Conservation (phyloP, 1,140 invertebrate species). For the Pseudomyrmex dendroicus region DNA sequence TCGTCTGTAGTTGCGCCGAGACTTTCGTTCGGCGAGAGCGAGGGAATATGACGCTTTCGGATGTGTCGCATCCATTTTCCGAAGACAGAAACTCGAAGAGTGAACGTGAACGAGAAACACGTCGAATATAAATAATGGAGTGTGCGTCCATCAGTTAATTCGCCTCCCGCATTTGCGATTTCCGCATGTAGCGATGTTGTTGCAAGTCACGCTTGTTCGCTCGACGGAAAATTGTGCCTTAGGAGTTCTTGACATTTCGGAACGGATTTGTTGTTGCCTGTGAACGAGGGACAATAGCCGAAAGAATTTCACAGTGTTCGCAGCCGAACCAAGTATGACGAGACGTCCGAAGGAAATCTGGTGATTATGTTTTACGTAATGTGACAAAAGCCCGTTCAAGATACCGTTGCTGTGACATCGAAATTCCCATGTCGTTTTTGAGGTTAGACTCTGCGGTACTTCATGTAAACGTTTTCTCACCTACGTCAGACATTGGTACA, state of each 20-base stretch:
- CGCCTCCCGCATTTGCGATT: slow-evolving; percentile 25
- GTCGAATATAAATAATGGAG: slow-evolving; percentile 69
- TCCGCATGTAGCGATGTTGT: slow-evolving; percentile 1
- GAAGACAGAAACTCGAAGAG: slow-evolving; percentile 14
- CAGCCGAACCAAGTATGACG: neutral
- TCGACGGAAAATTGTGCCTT: slow-evolving; percentile 66
- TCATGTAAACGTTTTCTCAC: neutral
- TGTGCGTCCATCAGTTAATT: slow-evolving; percentile 56
- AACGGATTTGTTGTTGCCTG: slow-evolving; percentile 34
- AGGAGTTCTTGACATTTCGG: slow-evolving; percentile 50
- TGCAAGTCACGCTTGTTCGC: neutral
- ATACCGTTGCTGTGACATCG: slow-evolving; percentile 3
- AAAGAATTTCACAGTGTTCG: slow-evolving; percentile 5
- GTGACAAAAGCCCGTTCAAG: slow-evolving; percentile 4
- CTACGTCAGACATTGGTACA: neutral
- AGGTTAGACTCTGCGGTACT: slow-evolving; percentile 62
- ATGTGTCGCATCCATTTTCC: slow-evolving; percentile 41
- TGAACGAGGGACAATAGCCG: slow-evolving; percentile 43
- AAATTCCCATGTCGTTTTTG: slow-evolving; percentile 42
- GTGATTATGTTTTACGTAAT: slow-evolving; percentile 2
- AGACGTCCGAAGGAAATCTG: neutral
- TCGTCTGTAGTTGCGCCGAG: too few species aligned
- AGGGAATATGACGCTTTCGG: slow-evolving; percentile 18
- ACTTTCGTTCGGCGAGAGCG: too few species aligned
- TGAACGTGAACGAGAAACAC: neutral